These are phyloP conservation scores for Drosophila subsilvestris DNA, from an alignment of 2,888 invertebrate species.

Conservation along the genomic window DNA sequence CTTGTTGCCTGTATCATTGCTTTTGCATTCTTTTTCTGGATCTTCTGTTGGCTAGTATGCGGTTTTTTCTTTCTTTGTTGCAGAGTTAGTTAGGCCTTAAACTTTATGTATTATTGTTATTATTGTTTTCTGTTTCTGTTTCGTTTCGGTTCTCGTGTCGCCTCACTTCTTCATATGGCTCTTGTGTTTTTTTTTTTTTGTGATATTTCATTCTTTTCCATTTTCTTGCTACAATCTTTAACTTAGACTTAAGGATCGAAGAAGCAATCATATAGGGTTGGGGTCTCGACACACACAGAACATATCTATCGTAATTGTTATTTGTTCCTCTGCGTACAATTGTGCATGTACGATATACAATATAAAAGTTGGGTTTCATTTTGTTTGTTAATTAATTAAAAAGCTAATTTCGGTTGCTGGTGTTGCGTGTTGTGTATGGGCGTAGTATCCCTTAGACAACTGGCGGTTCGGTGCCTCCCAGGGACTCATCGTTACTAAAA, in stretches of 20 bases:
- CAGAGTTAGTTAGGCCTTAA: constrained; percentile 60
- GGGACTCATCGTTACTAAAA: constrained; percentile 75
- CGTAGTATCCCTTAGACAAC: constrained; percentile 78
- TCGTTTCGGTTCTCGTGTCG: constrained; percentile 52
- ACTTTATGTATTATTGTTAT: constrained; percentile 41
- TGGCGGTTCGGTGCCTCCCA: constrained; percentile 83
- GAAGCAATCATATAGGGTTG: constrained; percentile 21
- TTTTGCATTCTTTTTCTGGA: constrained; percentile 21
- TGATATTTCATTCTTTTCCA: constrained; percentile 10
- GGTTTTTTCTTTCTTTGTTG: constrained; percentile 50
- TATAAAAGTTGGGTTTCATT: constrained; percentile 52
- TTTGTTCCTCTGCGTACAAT: constrained; percentile 7
- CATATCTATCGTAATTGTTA: constrained; percentile 29
- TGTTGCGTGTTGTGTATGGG: constrained; percentile 24
- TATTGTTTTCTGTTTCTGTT: constrained; percentile 73
- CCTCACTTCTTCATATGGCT: constrained; percentile 60
- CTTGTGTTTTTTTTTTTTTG: constrained; percentile 30
- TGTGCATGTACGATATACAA: constrained; percentile 37
- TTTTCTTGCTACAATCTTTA: constrained; percentile 38
- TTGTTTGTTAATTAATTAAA: constrained; percentile 52
- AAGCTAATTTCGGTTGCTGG: constrained; percentile 57
- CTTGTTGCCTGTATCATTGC: constrained; percentile 32
- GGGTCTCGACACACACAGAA: constrained; percentile 11
- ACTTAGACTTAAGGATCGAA: constrained; percentile 41
- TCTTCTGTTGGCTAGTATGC: constrained; percentile 72